phyloP scores from a whole-genome alignment of 2,888 invertebrate genomes.

The Drosophila multiciliata region DNA sequence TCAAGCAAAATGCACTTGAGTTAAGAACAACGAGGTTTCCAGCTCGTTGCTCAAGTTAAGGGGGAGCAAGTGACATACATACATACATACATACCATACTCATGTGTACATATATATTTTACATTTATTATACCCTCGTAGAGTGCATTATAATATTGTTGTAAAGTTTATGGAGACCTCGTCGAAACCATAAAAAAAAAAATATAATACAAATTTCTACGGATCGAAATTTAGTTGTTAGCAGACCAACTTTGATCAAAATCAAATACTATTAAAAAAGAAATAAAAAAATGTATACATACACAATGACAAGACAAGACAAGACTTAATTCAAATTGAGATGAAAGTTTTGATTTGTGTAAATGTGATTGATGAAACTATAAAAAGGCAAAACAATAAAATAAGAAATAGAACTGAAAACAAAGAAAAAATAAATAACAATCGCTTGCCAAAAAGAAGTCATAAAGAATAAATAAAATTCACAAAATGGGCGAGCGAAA shows the following conservation, averaged over 20 bases:
- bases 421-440: not conserved
- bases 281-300: not conserved
- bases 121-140: not conserved
- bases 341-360: constrained; percentile 33
- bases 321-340: constrained; percentile 22
- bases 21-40: constrained; percentile 26
- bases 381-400: not conserved
- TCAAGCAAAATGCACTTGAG: constrained; percentile 19
- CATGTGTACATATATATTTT: not conserved
- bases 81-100: not conserved
- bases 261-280: not conserved
- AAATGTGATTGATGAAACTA: constrained; percentile 18
- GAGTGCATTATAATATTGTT: not conserved
- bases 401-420: constrained; percentile 15
- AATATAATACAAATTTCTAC: not conserved
- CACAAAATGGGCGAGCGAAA: not conserved
- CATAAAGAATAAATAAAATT: not conserved
- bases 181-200: not conserved
- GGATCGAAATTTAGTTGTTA: not conserved
- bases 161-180: not conserved
- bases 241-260: not conserved
- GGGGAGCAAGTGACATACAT: not conserved
- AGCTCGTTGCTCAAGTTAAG: constrained; percentile 30
- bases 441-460: not conserved
- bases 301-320: not conserved